Evolutionary conservation across 2,113 vertebrate genomes (phyloP).

Genomic region (Heliornis fulica): DNA sequence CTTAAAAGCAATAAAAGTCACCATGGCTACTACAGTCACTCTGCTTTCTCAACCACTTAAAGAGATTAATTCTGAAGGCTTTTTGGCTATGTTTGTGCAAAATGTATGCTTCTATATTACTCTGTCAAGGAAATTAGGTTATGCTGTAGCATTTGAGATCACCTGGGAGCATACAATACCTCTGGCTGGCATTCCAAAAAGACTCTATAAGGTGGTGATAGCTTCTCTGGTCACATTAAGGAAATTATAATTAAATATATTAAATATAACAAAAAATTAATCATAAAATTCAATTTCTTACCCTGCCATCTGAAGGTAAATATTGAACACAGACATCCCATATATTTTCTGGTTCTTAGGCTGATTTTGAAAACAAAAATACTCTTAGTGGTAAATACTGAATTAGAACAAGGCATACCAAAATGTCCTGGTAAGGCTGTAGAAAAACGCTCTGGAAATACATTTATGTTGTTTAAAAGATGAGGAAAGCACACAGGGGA

Average conservation of each 20-base stretch:
- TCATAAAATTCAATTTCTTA: neutral
- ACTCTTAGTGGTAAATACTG: neutral
- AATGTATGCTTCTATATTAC: neutral
- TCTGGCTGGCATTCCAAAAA: neutral
- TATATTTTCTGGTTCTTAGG: neutral
- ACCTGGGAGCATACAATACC: neutral
- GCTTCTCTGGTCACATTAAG: neutral
- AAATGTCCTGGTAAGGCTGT: neutral
- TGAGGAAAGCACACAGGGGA: neutral
- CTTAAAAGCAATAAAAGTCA: neutral
- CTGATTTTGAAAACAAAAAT: neutral
- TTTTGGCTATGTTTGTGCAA: neutral
- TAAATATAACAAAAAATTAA: neutral
- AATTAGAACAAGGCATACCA: neutral
- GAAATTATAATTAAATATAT: neutral
- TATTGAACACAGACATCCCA: neutral
- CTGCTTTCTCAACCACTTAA: neutral
- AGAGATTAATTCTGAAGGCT: neutral
- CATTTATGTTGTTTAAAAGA: neutral
- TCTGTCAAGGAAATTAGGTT: neutral
- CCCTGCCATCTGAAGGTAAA: neutral
- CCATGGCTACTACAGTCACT: neutral
- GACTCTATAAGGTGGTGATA: neutral
- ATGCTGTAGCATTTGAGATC: neutral
- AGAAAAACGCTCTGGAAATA: neutral